These are phyloP conservation scores for Aphrocallistes beatrix DNA, from an alignment of 37 sponge, comb jelly and placozoan genomes.

Conservation along the genomic window DNA sequence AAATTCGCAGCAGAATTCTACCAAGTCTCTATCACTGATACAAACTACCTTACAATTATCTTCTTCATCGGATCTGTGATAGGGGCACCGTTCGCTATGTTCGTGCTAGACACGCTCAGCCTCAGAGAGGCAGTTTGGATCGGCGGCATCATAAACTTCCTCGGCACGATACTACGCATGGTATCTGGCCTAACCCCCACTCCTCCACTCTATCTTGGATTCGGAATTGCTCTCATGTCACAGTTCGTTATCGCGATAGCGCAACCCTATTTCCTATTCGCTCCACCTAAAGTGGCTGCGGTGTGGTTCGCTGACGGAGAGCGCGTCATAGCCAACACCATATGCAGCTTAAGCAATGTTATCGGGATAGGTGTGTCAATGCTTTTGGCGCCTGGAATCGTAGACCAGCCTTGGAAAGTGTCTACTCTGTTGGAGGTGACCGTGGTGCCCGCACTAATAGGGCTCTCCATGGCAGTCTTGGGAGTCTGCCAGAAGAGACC, in stretches of 20 bases:
- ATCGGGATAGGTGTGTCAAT: neutral
- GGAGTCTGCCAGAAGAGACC: neutral
- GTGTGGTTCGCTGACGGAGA: slow-evolving; percentile 70
- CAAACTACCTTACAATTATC: slow-evolving; percentile 55
- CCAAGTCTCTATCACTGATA: slow-evolving; percentile 21
- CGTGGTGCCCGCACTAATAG: neutral
- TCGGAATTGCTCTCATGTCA: slow-evolving; percentile 45
- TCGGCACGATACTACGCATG: slow-evolving; percentile 44
- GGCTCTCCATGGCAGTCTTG: neutral
- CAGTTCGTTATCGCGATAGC: slow-evolving; percentile 54
- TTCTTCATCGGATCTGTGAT: slow-evolving; percentile 58
- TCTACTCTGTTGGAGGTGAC: neutral
- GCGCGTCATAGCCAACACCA: slow-evolving; percentile 33
- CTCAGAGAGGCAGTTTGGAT: slow-evolving; percentile 44
- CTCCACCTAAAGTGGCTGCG: slow-evolving; percentile 73
- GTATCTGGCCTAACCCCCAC: slow-evolving; percentile 24
- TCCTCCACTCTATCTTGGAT: slow-evolving; percentile 25
- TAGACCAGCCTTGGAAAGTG: neutral
- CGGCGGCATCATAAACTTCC: slow-evolving; percentile 44
- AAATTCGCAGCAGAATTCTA: slow-evolving; percentile 36
- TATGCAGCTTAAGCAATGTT: neutral
- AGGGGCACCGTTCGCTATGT: slow-evolving; percentile 49
- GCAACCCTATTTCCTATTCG: slow-evolving; percentile 64
- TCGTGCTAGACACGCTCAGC: slow-evolving; percentile 47
- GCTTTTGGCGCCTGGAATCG: neutral